A percentile compares a stretch with the other conserved stretches of the same genome.
These are phyloP conservation scores for Cactoblastis cactorum DNA, from an alignment of 2,888 invertebrate species.

Conservation along the genomic window DNA sequence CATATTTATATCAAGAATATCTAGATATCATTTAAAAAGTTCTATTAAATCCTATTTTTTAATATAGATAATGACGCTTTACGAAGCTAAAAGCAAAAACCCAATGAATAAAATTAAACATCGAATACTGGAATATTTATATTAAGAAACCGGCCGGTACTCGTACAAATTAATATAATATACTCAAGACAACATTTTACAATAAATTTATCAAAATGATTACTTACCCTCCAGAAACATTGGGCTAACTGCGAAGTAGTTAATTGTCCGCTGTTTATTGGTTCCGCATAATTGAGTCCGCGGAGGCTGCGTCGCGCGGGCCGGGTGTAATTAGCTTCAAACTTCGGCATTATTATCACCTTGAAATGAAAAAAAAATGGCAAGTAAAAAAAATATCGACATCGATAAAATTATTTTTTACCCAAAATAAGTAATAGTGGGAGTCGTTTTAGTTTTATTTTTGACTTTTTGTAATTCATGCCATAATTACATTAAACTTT, in stretches of 20 bases:
- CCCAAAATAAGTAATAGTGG: too few species aligned
- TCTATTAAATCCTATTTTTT: too few species aligned
- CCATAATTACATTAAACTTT: too few species aligned
- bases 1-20: too few species aligned
- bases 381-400: slow-evolving; percentile 20
- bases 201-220: slow-evolving; percentile 1
- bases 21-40: too few species aligned
- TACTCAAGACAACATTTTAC: not conserved
- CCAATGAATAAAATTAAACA: not conserved
- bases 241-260: not conserved
- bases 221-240: not conserved
- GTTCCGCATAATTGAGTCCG: slow-evolving; percentile 55
- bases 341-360: slow-evolving; percentile 69
- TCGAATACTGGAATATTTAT: not conserved
- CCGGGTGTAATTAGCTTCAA: slow-evolving; percentile 61
- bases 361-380: slow-evolving; percentile 37
- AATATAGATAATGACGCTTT: too few species aligned
- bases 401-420: slow-evolving; percentile 35
- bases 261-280: slow-evolving; percentile 59
- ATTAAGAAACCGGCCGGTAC: not conserved
- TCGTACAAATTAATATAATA: not conserved
- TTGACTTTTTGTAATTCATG: too few species aligned
- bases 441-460: too few species aligned
- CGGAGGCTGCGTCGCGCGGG: slow-evolving; percentile 11
- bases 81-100: too few species aligned